Base-by-base conservation (phyloP, 2,113 vertebrate genomes). In the Thamnaconus septentrionalis region DNA sequence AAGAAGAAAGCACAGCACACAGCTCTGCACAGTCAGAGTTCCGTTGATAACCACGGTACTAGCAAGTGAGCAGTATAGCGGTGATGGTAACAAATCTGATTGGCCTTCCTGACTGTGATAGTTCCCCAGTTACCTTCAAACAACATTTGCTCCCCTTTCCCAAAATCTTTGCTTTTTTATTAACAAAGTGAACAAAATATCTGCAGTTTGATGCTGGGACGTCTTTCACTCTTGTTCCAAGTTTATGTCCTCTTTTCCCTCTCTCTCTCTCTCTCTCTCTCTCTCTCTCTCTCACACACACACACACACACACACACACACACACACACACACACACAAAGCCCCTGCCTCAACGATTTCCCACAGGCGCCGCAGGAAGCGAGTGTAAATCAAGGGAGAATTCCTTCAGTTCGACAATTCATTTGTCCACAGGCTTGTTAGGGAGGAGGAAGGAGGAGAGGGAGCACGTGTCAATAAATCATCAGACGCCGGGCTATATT, bases 341-440 rank as follows among this genome's bases (percentile, higher is more conserved):
- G 45, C 54, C 18, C 71, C 58, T 64, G 55, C 59, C 67, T 56
- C 51, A 40, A 54, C 68, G 0, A 57, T 78, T 82, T 82, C 80
- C 78, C 78, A 76, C 66, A 64, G 81, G 76, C 83, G 46, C 50
- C 8, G 52, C 8, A 48, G 71, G 75, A 58, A 41, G 44, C 5
- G 75, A 75, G 79, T 68, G 77, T 90, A 88, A 89, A 90, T 90
- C 88, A 89, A 69, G 63, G 68, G 61, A 47, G 79, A 85, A 84
- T 86, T 85, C 83, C 82, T 80, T 65, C 66, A 71, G 69, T 82
- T 75, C 60, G 79, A 83, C 80, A 76, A 75, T 84, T 86, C 83
- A 81, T 85, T 88, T 83, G 86, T 88, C 86, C 76, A 82, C 76
- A 69, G 79, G 76, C 86, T 88, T 88, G 85, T 87, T 87, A 86